These are phyloP conservation scores for Apodemus agrarius DNA, from an alignment of 2,797 vertebrate genomes.

Conservation along the genomic window DNA sequence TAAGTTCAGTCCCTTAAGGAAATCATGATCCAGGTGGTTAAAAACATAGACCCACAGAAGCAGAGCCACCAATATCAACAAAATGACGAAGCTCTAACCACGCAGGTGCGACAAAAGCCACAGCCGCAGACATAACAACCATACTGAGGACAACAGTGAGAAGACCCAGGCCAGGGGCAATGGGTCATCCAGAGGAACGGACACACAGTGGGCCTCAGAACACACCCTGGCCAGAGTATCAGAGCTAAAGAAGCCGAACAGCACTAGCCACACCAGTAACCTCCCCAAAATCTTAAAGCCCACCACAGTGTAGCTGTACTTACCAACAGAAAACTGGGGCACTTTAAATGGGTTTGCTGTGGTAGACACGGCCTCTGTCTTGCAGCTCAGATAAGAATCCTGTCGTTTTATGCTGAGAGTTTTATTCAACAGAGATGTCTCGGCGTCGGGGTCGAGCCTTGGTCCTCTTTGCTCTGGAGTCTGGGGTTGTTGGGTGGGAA, in stretches of 20 bases:
- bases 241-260: background rate
- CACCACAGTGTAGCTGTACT: constrained; percentile 14
- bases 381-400: constrained; percentile 61
- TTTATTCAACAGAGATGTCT: constrained; percentile 60
- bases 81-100: background rate
- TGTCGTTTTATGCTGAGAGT: constrained; percentile 73
- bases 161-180: background rate
- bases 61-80: background rate
- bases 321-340: constrained; percentile 81
- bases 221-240: fast-evolving
- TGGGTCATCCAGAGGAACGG: background rate
- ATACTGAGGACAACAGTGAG: background rate
- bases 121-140: fast-evolving
- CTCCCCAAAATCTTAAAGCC: background rate
- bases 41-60: background rate
- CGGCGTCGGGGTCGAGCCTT: constrained; percentile 73
- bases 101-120: background rate
- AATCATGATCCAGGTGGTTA: background rate
- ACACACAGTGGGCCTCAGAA: fast-evolving
- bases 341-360: constrained; percentile 79
- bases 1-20: background rate
- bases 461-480: constrained; percentile 81
- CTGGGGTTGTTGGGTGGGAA: constrained; percentile 50
- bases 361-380: constrained; percentile 71
- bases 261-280: background rate